Evolutionary conservation across 2,113 vertebrate species (phyloP), one percentile per base, ranked within the genome.

Genomic region (Poecile atricapillus): DNA sequence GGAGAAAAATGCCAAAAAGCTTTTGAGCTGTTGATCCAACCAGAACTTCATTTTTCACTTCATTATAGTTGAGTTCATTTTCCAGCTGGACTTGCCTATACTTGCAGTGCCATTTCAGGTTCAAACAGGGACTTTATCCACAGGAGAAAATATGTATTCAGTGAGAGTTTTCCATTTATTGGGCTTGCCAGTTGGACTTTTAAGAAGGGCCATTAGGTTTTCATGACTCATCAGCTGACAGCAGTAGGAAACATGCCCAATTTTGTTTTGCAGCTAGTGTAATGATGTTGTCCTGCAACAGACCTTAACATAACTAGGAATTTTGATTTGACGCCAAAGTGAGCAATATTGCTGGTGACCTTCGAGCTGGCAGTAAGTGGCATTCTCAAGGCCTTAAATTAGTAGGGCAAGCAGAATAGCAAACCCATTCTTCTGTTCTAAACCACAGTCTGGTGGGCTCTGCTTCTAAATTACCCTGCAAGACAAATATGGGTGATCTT

Each of bases 301-400:
- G 93, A 96, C 83, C 70, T 95, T 96, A 96, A 90, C 89, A 43
- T 96, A 94, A 94, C 78, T 95, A 95, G 89, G 68, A 93, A 41
- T 91, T 97, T 97, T 95, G 94, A 97, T 96, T 97, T 94, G 93
- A 97, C 0, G 69, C 94, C 91, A 94, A 94, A 94, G 88, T 84
- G 91, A 97, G 93, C 93, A 95, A 94, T 95, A 95, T 95, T 96
- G 94, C 94, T 97, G 90, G 93, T 96, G 83, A 96, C 70, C 89
- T 96, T 93, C 1, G 62, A 97, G 92, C 96, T 96, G 95, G 92
- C 93, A 96, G 96, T 94, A 94, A 96, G 95, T 95, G 96, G 95
- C 96, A 94, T 97, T 97, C 96, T 96, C 94, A 97, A 95, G 89
- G 96, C 94, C 95, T 94, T 95, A 94, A 95, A 95, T 87, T 94